phyloP scores from a whole-genome alignment of 2,888 invertebrate genomes.

The Craniophora ligustri region DNA sequence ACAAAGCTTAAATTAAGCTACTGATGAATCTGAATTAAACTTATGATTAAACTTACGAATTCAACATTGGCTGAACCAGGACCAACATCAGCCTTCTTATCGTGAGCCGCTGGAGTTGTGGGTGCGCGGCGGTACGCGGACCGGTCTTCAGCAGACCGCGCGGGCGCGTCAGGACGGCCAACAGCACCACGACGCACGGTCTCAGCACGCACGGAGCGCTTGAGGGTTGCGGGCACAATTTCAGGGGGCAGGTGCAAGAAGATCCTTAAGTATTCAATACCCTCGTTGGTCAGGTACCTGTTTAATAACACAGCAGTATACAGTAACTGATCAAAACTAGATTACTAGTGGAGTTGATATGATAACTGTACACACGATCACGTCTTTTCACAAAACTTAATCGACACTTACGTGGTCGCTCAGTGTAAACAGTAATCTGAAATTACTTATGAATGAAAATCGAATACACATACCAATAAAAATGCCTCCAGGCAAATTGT shows the following conservation, averaged over 20 bases:
- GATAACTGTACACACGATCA: background rate
- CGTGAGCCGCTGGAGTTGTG: conserved; percentile 89
- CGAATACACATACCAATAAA: conserved; percentile 97
- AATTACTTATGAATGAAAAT: no score
- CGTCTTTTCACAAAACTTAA: no score
- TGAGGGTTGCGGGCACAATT: conserved; percentile 99
- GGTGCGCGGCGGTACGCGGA: conserved; percentile 94
- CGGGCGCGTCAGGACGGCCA: conserved; percentile 91
- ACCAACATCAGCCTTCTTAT: conserved; percentile 99
- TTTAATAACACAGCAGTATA: conserved; percentile 22
- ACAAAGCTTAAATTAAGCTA: no score
- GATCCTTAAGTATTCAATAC: conserved; percentile 98
- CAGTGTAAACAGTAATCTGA: no score
- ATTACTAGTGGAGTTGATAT: background rate
- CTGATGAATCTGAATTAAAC: no score
- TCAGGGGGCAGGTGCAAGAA: conserved; percentile 99
- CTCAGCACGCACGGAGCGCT: conserved; percentile 96
- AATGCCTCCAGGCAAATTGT: conserved; percentile 99
- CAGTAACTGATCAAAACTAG: no score
- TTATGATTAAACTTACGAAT: conserved; percentile 90
- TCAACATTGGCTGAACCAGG: conserved; percentile 97
- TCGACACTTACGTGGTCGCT: no score
- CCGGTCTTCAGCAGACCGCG: conserved; percentile 94
- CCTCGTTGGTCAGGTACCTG: conserved; percentile 98
- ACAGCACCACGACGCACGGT: conserved; percentile 93